Evolutionary conservation across 2,113 vertebrate genomes (phyloP), one percentile per base, ranked within the genome.

Genomic region (Galbula dea): DNA sequence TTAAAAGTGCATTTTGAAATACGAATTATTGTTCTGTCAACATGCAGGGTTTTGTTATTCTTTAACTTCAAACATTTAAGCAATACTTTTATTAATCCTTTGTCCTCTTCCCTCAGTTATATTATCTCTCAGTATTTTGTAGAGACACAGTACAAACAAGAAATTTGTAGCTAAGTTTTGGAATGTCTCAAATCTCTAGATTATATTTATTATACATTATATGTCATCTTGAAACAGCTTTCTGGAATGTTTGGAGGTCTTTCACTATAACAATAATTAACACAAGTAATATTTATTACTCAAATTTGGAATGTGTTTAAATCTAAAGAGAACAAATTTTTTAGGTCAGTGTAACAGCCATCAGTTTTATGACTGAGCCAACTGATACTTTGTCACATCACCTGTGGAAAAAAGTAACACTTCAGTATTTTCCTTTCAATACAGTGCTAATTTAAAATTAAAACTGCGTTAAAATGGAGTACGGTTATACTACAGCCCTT

Each of bases 241-340:
- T 89, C 69, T 96, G 83, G 77, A 83, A 76, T 63, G 43, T 82
- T 73, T 72, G 30, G 12, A 96, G 79, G 90, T 48, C 19, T 94
- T 86, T 67, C 67, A 37, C 63, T 87, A 22, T 68, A 66, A 87
- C 48, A 91, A 14, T 88, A 69, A 82, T 86, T 79, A 61, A 73
- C 61, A 46, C 34, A 91, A 69, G 7, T 69, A 73, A 39, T 80
- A 59, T 79, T 94, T 91, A 76, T 84, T 90, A 74, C 46, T 82
- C 80, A 59, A 22, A 88, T 52, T 81, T 65, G 17, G 29, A 79
- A n/a, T 88, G 61, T 59, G 83, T 96, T 65, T 68, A 85, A 57
- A 76, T 85, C 59, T 84, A 73, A 75, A 84, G 57, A 67, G 45
- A 88, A 43, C 5, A 15, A 78, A 2, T 43, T 67, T 22, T 66